A percentile compares a stretch with the other conserved stretches of the same genome.
phyloP scores from a whole-genome alignment of 2,888 invertebrate species.

The Amphiduros pacificus region DNA sequence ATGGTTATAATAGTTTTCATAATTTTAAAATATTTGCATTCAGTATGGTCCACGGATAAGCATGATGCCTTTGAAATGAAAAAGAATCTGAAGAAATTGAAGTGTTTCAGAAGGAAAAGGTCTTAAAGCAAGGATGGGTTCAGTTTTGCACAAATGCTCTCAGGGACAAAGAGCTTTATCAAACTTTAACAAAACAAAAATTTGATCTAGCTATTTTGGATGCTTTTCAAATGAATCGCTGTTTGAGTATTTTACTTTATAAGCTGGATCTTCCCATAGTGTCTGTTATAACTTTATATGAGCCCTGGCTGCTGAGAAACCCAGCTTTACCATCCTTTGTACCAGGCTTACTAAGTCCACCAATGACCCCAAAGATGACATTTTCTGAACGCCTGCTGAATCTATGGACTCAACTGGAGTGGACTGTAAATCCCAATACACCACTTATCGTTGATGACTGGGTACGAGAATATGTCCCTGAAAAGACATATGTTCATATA shows the following conservation, averaged over 20 bases:
- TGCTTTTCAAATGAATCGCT: constrained; percentile 15
- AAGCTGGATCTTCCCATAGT: constrained; percentile 23
- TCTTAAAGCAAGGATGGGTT: neutral
- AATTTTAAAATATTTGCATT: too few relatives aligned
- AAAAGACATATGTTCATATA: constrained; percentile 9
- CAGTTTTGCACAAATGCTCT: constrained; percentile 19
- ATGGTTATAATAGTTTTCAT: too few relatives aligned
- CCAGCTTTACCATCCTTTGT: constrained; percentile 24
- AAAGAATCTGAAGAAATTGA: too few relatives aligned
- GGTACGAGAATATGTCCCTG: constrained; percentile 17
- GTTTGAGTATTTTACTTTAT: constrained; percentile 19
- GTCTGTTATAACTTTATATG: constrained; percentile 12
- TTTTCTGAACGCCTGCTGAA: constrained; percentile 23
- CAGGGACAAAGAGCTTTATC: constrained; percentile 12
- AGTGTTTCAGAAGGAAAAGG: too few relatives aligned
- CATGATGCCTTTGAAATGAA: too few relatives aligned
- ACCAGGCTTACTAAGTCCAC: constrained; percentile 11
- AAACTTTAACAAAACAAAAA: neutral
- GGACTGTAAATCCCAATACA: constrained; percentile 11
- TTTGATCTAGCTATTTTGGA: constrained; percentile 24
- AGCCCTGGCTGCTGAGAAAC: constrained; percentile 25
- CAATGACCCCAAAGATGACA: constrained; percentile 22
- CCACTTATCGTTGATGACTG: constrained; percentile 15
- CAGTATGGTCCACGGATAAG: too few relatives aligned
- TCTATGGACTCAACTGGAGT: constrained; percentile 13